Evolutionary conservation across 2,113 vertebrate species (phyloP).

Genomic region (Hippocampus comes): DNA sequence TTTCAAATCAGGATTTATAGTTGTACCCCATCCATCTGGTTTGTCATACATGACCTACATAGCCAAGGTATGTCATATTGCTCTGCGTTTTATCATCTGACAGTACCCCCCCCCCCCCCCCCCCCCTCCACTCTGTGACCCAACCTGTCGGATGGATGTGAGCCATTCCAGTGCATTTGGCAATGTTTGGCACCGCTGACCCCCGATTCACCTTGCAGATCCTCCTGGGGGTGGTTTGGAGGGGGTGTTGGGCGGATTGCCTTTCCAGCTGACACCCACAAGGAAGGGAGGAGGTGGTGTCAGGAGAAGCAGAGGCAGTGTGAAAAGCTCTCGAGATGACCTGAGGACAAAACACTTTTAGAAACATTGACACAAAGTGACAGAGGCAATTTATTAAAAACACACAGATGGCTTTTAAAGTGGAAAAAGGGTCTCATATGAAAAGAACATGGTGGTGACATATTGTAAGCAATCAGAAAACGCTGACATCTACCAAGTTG

Average conservation of each 20-base stretch:
- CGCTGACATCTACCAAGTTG: no score
- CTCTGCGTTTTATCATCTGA: background rate
- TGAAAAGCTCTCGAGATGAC: slow-evolving; percentile 51
- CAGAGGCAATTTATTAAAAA: slow-evolving; percentile 18
- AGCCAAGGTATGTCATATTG: background rate
- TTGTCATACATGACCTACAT: slow-evolving; percentile 40
- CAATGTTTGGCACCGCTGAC: slow-evolving; percentile 60
- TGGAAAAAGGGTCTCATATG: slow-evolving; percentile 16
- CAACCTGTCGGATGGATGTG: slow-evolving; percentile 50
- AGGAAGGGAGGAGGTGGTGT: background rate
- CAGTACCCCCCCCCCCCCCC: slow-evolving; percentile 10
- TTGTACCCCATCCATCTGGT: slow-evolving; percentile 34
- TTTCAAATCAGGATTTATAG: background rate
- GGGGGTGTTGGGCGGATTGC: slow-evolving; percentile 24
- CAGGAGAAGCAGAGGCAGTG: slow-evolving; percentile 18
- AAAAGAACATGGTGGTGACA: background rate
- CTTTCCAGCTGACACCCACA: slow-evolving; percentile 52
- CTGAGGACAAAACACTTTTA: slow-evolving; percentile 15
- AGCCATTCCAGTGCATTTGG: slow-evolving; percentile 47
- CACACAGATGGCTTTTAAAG: slow-evolving; percentile 13
- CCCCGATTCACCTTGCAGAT: slow-evolving; percentile 48
- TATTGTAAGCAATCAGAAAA: background rate
- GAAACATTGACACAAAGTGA: slow-evolving; percentile 4
- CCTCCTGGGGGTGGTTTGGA: slow-evolving; percentile 40
- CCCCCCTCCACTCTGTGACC: slow-evolving; percentile 21